Evolutionary conservation across 1,140 invertebrate species (phyloP), one percentile per base, ranked within the genome.

Genomic region (Dufourea novaeangliae): DNA sequence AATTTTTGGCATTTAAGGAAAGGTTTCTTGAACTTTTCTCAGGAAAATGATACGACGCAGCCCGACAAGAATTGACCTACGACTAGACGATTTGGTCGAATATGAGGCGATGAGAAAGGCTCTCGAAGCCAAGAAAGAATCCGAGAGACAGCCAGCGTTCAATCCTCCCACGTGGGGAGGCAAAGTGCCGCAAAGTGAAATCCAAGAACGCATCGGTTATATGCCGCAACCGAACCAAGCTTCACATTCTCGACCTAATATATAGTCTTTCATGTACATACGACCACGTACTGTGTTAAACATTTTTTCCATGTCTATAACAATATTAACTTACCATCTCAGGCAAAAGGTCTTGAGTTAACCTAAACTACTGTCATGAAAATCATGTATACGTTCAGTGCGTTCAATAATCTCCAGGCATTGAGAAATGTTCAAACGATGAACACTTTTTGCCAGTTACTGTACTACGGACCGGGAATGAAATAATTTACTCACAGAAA

Each of bases 41-140:
- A 90, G 85, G 75, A 92, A 85, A 87, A 97, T 97, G 96, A 95
- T 97, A 89, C 93, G 96, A 78, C 93, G 96, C 69, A 95, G 95
- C 63, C 94, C 96, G 64, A 97, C 96, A 20, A 94, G 95, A 85
- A 95, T 97, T 79, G 95, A 95, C 79, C 91, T 97, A 79, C 96
- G 96, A 89, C 90, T 97, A 22, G 95, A 96, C 37, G 96, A 97
- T 91, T 91, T 97, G 34, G 93, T 94, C 83, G 96, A 97, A 88
- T 97, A 95, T 87, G 95, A 96, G 82, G 84, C 91, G 0, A 92
- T 93, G 79, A 93, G 91, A 61, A 93, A 94, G 69, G 93, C 93
- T 86, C 90, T 92, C 27, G 90, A 93, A 71, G 82, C 87, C 1
- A 93, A 92, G 72, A 94, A 94, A 87, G 93, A 93, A 79, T 89